Percentiles rank a stretch among this genome's conserved stretches.
Conservation (phyloP, 92 coral and sea anemone species). For the Metridium senile region DNA sequence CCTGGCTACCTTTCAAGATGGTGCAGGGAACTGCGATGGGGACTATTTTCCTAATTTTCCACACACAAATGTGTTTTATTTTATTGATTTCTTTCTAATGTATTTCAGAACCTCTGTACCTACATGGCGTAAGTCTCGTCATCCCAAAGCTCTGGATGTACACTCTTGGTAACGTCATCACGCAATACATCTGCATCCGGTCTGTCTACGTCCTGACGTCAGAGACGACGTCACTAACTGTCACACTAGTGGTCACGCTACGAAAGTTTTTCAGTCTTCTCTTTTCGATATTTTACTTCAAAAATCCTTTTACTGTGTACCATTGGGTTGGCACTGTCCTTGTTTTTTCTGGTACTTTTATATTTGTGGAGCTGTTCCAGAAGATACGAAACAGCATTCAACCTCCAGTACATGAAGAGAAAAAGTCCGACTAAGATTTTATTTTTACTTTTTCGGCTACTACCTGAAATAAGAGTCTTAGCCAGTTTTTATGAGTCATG, state of each 20-base stretch:
- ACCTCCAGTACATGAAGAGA: slow-evolving; percentile 29
- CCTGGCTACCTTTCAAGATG: too few species aligned
- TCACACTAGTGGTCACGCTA: slow-evolving; percentile 91
- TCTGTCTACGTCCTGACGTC: slow-evolving; percentile 93
- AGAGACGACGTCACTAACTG: slow-evolving; percentile 92
- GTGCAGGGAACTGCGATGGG: too few species aligned
- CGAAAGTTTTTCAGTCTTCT: slow-evolving; percentile 92
- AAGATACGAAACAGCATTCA: slow-evolving; percentile 54
- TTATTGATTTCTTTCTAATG: not conserved
- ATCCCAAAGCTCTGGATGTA: slow-evolving; percentile 93
- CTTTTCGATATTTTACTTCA: slow-evolving; percentile 82
- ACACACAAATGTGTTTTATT: not conserved
- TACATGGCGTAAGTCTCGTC: slow-evolving; percentile 50
- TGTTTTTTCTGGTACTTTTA: slow-evolving; percentile 85
- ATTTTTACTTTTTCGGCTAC: too few species aligned
- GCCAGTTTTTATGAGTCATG: too few species aligned
- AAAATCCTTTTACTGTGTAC: slow-evolving; percentile 83
- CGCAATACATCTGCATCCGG: slow-evolving; percentile 90
- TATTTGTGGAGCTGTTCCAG: slow-evolving; percentile 81
- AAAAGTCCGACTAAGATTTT: not conserved
- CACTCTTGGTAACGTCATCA: slow-evolving; percentile 81
- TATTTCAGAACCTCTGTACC: slow-evolving; percentile 67
- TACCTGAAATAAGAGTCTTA: too few species aligned
- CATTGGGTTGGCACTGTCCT: slow-evolving; percentile 92
- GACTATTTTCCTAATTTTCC: too few species aligned